A percentile compares a stretch with the other conserved stretches of the same genome.
Evolutionary conservation across 2,888 invertebrate species (phyloP).

Genomic region (Philhelius pedissequus): DNA sequence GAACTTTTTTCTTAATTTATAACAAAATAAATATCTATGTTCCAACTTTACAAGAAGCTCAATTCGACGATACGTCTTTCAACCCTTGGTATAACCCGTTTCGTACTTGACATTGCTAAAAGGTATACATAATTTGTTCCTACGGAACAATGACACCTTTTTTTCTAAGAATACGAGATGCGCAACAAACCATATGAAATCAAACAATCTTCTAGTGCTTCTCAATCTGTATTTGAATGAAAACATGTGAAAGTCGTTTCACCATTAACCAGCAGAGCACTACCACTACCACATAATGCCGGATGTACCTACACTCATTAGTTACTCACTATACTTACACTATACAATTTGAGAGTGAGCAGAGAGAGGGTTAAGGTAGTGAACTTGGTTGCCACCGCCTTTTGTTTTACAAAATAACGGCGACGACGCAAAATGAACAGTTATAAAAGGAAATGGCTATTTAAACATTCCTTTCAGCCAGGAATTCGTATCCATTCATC

Average conservation of each 20-base stretch:
- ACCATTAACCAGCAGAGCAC: constrained; percentile 7
- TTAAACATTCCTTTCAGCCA: constrained; percentile 45
- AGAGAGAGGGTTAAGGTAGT: constrained; percentile 43
- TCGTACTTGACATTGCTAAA: constrained; percentile 45
- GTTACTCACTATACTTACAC: too few species aligned
- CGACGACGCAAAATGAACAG: constrained; percentile 50
- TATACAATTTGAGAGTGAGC: not conserved
- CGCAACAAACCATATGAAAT: constrained; percentile 57
- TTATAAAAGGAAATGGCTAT: constrained; percentile 61
- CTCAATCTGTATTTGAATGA: constrained; percentile 47
- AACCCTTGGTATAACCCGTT: constrained; percentile 7
- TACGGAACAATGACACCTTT: constrained; percentile 39
- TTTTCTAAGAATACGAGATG: constrained; percentile 13
- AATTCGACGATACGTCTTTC: too few species aligned
- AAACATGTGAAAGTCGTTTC: constrained; percentile 63
- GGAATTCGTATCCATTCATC: constrained; percentile 3
- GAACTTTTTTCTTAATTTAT: too few species aligned
- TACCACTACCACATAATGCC: constrained; percentile 28
- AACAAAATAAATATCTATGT: not conserved
- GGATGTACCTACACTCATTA: too few species aligned
- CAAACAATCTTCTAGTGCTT: constrained; percentile 61
- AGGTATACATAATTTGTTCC: not conserved
- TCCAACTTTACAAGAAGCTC: not conserved
- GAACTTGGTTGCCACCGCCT: constrained; percentile 54
- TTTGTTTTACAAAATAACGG: constrained; percentile 39